Evolutionary conservation across 2,113 vertebrate genomes (phyloP).

Genomic region (Chlamydotis undulata): DNA sequence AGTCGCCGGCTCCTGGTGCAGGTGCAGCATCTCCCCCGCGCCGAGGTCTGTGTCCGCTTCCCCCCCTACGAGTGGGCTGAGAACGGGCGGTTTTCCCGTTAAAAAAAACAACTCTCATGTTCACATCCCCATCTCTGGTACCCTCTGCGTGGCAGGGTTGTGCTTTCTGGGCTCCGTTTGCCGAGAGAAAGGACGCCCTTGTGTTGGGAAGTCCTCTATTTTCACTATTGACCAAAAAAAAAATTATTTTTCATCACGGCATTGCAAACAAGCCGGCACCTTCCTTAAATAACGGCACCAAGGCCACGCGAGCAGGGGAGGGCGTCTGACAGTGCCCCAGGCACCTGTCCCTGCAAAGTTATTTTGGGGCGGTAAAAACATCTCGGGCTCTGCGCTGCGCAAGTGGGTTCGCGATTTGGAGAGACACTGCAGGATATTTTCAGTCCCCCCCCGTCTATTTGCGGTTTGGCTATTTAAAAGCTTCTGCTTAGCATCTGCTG

Average conservation of each 20-base stretch:
- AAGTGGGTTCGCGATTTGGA: accelerated
- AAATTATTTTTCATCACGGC: accelerated
- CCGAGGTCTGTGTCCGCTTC: accelerated
- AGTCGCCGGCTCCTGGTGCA: accelerated
- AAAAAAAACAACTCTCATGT: accelerated
- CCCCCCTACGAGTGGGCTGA: accelerated
- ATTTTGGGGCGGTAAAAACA: not conserved
- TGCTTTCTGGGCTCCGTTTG: not conserved
- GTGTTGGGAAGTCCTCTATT: not conserved
- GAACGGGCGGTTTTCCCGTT: accelerated
- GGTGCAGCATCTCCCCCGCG: accelerated
- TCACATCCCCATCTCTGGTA: not conserved
- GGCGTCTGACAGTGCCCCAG: not conserved
- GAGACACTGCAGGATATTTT: not conserved
- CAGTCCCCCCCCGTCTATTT: not conserved
- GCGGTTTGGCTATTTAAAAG: not conserved
- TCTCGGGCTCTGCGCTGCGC: not conserved
- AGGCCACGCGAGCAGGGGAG: not conserved
- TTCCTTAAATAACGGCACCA: not conserved
- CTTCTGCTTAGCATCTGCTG: not conserved
- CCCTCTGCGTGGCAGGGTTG: accelerated
- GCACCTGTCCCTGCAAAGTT: slow-evolving; percentile 19
- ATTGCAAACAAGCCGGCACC: not conserved
- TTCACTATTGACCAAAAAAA: not conserved
- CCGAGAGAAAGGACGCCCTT: not conserved